Percentiles rank a stretch among this genome's conserved stretches.
phyloP scores from a whole-genome alignment of 2,113 vertebrate genomes.

The Diphyllodes magnificus region DNA sequence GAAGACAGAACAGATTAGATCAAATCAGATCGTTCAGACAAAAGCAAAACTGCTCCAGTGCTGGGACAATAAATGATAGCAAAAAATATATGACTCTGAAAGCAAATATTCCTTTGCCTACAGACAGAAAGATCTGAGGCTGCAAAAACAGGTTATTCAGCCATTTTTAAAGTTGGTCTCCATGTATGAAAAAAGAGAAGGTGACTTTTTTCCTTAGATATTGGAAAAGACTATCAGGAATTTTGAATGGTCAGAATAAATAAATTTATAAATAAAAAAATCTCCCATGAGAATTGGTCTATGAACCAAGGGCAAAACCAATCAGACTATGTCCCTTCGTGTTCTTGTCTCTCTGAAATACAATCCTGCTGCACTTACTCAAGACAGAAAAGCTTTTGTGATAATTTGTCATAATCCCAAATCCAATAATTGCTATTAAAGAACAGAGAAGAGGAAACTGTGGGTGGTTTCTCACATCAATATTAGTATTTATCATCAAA shows the following conservation, averaged over 20 bases:
- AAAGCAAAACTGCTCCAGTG: slow-evolving; percentile 23
- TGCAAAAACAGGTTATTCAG: not conserved
- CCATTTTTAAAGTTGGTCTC: not conserved
- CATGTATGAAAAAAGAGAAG: not conserved
- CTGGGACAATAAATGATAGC: not conserved
- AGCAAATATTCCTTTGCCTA: slow-evolving; percentile 32
- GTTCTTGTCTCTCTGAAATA: not conserved
- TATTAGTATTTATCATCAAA: not conserved
- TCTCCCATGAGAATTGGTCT: not conserved
- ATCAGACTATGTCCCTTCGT: not conserved
- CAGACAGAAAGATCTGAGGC: not conserved
- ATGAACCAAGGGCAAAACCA: not conserved
- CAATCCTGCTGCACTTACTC: not conserved
- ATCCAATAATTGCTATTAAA: not conserved
- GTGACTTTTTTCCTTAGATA: not conserved
- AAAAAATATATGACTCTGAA: not conserved
- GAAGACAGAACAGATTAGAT: slow-evolving; percentile 66
- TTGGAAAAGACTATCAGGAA: not conserved
- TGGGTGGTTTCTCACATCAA: not conserved
- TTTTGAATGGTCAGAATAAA: not conserved
- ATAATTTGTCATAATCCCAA: not conserved
- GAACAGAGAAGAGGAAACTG: not conserved
- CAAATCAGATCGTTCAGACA: slow-evolving; percentile 21
- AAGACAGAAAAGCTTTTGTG: not conserved
- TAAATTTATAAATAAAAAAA: not conserved